These are phyloP conservation scores for Mionectes olivaceus DNA, from an alignment of 2,797 vertebrate species.

Conservation along the genomic window DNA sequence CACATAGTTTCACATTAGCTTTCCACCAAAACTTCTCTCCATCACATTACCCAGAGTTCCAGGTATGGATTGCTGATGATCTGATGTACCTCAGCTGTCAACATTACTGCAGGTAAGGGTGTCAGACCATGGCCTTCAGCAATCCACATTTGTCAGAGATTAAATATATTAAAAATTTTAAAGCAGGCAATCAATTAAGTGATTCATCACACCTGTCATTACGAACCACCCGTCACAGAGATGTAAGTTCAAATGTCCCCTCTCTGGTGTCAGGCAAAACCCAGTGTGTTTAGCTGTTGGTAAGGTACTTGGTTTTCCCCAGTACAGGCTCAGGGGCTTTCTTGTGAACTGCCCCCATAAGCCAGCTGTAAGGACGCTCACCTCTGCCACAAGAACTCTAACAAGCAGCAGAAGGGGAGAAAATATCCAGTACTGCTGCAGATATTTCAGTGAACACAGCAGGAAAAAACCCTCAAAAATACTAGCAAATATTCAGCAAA, in stretches of 20 bases:
- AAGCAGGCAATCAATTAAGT: neutral
- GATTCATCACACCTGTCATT: neutral
- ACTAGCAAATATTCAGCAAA: neutral
- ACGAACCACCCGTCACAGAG: neutral
- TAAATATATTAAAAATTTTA: neutral
- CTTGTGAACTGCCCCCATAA: neutral
- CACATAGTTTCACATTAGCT: neutral
- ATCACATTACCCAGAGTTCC: neutral
- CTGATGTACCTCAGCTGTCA: neutral
- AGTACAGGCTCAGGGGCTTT: neutral
- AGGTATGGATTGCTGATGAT: neutral
- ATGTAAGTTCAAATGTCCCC: neutral
- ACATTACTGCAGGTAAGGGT: neutral
- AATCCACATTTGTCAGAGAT: neutral
- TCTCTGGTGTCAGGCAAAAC: neutral
- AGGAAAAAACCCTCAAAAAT: neutral
- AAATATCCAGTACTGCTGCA: neutral
- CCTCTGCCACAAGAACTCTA: neutral
- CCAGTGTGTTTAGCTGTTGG: neutral
- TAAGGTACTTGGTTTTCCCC: neutral
- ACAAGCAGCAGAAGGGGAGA: neutral
- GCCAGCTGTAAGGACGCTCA: neutral
- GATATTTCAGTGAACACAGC: neutral
- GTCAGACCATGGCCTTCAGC: neutral
- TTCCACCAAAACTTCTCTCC: neutral